These are phyloP conservation scores for Nothocercus nigrocapillus DNA, from an alignment of 2,113 vertebrate genomes.

Conservation along the genomic window DNA sequence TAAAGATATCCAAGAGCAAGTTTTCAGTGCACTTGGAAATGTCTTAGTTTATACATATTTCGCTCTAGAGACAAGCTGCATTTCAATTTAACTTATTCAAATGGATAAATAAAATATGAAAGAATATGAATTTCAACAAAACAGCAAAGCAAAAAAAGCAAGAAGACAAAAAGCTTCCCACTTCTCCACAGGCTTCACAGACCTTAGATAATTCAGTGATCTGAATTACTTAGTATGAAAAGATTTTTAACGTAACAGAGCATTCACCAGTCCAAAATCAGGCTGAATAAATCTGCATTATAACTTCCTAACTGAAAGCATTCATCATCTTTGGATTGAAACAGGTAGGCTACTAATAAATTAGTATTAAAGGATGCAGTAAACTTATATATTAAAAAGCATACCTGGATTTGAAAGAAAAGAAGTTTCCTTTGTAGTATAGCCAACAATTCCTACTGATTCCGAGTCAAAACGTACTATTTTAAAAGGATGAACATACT, in stretches of 20 bases:
- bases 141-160: neutral
- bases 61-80: neutral
- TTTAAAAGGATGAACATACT: slow-evolving; percentile 78
- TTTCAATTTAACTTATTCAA: neutral
- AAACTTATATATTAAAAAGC: neutral
- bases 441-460: slow-evolving; percentile 89
- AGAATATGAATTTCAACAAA: neutral
- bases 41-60: neutral
- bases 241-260: neutral
- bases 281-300: neutral
- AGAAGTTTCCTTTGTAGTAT: slow-evolving; percentile 89
- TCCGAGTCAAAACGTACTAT: slow-evolving; percentile 78
- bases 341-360: neutral
- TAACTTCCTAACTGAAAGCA: neutral
- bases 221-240: neutral
- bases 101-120: neutral
- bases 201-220: neutral
- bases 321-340: neutral
- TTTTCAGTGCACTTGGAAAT: neutral
- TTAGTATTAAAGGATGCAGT: neutral
- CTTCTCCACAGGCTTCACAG: neutral
- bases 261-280: neutral
- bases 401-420: slow-evolving; percentile 89
- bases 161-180: rapidly evolving
- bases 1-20: neutral